phyloP scores from a whole-genome alignment of 2,797 vertebrate genomes.

The Todus mexicanus region DNA sequence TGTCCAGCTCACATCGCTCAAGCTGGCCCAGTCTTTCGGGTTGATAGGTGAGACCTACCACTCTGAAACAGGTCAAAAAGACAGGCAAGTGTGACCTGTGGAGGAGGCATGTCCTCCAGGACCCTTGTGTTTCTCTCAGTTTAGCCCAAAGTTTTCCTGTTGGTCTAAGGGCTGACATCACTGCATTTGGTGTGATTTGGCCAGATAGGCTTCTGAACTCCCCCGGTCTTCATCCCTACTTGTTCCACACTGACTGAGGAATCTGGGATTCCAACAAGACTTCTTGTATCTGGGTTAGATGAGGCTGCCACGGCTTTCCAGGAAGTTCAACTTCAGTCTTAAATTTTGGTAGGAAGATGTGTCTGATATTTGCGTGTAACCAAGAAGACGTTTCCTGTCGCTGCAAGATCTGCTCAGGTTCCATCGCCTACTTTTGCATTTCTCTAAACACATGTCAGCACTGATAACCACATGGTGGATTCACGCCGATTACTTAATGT shows the following conservation, averaged over 20 bases:
- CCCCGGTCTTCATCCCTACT: accelerated
- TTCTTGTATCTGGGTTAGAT: background rate
- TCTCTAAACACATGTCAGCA: background rate
- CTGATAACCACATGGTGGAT: background rate
- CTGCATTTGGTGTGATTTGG: accelerated
- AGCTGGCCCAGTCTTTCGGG: background rate
- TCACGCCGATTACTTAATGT: background rate
- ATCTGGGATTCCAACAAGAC: accelerated
- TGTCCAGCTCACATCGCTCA: accelerated
- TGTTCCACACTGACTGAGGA: background rate
- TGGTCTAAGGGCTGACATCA: background rate
- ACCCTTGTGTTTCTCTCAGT: accelerated
- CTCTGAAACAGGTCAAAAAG: background rate
- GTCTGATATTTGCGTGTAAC: background rate
- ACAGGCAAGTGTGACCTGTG: too few species aligned
- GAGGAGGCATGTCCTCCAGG: background rate
- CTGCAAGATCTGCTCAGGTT: background rate
- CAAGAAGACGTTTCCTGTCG: background rate
- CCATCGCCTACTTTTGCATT: accelerated
- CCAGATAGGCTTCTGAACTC: background rate
- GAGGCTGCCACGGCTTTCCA: background rate
- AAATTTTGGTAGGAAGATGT: background rate
- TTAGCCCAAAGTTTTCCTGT: background rate
- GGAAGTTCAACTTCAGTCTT: background rate
- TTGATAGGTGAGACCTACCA: background rate